Conservation (phyloP, 2,888 invertebrate genomes). For the Odontothrips loti region DNA sequence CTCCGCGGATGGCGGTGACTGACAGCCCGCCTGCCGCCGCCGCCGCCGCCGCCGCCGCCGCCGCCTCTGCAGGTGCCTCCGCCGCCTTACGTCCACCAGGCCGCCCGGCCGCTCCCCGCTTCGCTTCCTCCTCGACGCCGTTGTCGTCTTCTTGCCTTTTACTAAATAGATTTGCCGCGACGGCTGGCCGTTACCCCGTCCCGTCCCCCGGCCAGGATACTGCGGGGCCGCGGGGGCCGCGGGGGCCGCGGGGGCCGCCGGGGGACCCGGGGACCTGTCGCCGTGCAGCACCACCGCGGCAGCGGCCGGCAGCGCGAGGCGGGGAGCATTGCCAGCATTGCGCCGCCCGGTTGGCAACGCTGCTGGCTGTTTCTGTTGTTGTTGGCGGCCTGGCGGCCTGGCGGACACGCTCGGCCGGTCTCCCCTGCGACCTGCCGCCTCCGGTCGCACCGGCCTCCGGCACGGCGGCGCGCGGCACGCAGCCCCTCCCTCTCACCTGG, state of each 20-base stretch:
- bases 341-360: background rate
- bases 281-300: background rate
- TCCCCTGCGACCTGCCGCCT: background rate
- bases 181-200: background rate
- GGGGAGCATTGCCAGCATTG: no score
- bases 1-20: no score
- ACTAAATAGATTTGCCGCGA: background rate
- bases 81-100: background rate
- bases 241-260: background rate
- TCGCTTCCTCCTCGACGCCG: background rate
- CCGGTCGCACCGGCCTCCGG: background rate
- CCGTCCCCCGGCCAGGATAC: no score
- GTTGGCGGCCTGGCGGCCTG: background rate
- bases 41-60: no score
- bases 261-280: background rate
- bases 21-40: no score
- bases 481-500: background rate
- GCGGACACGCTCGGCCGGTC: constrained; percentile 9
- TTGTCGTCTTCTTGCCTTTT: background rate
- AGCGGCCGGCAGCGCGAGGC: no score
- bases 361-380: background rate
- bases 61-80: background rate
- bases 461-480: no score
- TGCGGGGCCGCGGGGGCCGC: background rate
- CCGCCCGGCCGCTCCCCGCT: background rate